phyloP scores from a whole-genome alignment of 1,140 invertebrate species.

The Adelges cooleyi region DNA sequence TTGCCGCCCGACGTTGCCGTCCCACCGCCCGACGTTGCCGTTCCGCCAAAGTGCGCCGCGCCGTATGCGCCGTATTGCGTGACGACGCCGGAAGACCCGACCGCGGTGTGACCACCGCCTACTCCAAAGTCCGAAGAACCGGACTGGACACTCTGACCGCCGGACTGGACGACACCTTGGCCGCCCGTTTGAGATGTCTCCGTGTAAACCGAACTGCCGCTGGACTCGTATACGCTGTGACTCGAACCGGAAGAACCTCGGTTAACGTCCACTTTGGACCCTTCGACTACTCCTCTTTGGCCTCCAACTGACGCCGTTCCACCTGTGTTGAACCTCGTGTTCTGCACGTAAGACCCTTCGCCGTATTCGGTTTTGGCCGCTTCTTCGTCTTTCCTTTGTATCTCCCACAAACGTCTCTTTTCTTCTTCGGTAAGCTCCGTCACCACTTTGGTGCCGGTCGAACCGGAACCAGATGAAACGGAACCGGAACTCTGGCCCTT shows the following conservation, averaged over 20 bases:
- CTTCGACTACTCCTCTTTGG: too few relatives aligned
- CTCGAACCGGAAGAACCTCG: neutral
- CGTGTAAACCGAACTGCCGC: neutral
- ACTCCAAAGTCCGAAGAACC: neutral
- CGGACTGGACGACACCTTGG: neutral
- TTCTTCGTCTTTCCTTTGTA: slow-evolving; percentile 29
- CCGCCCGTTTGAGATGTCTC: neutral
- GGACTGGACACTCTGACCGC: neutral
- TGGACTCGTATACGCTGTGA: neutral
- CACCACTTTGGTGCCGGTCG: neutral
- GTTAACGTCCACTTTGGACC: neutral
- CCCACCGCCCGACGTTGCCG: neutral
- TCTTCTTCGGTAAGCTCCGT: slow-evolving; percentile 31
- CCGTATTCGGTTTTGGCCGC: slow-evolving; percentile 23
- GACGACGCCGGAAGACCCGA: neutral
- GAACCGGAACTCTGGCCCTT: neutral
- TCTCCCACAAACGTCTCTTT: slow-evolving; percentile 30
- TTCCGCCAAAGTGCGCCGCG: neutral
- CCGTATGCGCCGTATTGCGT: neutral
- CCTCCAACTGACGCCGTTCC: neutral
- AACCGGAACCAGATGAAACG: neutral
- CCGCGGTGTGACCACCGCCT: neutral
- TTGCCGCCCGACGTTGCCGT: neutral
- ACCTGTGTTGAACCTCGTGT: neutral
- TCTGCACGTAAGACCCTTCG: slow-evolving; percentile 27